These are phyloP conservation scores for Apodemus speciosus DNA, from an alignment of 2,113 vertebrate genomes.

Conservation along the genomic window DNA sequence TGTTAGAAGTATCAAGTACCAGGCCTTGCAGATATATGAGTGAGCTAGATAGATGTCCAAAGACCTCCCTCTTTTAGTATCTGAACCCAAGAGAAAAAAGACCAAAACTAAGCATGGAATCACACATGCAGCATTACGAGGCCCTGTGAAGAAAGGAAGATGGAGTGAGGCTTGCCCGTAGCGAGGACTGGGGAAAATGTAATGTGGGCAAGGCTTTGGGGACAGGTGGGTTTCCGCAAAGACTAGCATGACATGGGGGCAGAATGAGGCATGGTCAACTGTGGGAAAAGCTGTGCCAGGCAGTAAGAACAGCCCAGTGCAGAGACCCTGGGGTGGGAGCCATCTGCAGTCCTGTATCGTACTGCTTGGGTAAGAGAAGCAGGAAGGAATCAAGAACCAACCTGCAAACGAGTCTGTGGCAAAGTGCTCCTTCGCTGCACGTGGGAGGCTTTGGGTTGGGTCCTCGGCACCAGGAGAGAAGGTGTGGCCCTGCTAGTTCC, in stretches of 20 bases:
- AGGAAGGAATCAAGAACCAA: background rate
- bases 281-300: background rate
- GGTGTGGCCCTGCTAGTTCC: background rate
- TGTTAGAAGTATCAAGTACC: background rate
- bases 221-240: background rate
- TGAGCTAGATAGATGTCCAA: background rate
- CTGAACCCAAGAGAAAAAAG: background rate
- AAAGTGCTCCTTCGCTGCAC: fast-evolving
- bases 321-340: background rate
- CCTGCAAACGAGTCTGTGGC: background rate
- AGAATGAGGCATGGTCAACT: background rate
- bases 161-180: background rate
- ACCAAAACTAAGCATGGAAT: background rate
- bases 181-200: background rate
- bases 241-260: background rate
- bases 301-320: background rate
- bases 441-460: background rate
- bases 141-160: background rate
- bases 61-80: background rate
- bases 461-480: background rate
- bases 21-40: background rate
- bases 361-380: background rate
- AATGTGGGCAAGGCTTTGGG: background rate
- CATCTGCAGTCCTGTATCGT: background rate
- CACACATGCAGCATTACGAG: background rate